Evolutionary conservation across 2,113 vertebrate genomes (phyloP), one percentile per base, ranked within the genome.

Genomic region (Poeciliopsis turrubarensis): DNA sequence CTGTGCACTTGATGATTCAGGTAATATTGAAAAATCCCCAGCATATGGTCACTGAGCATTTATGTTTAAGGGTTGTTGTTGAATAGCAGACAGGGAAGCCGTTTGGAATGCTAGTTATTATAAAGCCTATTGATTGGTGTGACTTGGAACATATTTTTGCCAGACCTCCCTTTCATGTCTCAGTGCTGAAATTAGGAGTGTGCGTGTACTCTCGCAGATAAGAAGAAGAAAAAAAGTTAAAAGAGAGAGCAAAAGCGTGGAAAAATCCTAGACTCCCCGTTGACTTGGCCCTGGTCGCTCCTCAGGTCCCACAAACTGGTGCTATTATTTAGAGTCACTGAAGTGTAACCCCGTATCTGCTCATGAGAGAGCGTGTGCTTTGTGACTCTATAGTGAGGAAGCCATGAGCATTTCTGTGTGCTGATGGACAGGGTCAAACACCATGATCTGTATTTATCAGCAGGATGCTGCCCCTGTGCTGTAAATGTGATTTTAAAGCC

Each of bases 401-500:
- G 69, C 77, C 70, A 77, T 12, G 19, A 85, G 78, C 79, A 70
- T 89, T 87, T 66, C 82, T 77, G 69, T 73, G 86, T 71, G 71
- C 84, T 90, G 91, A 93, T 82, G 88, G 92, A 93, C 91, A 85
- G 89, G 92, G 89, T 93, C 91, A 89, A 92, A 93, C 85, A 94
- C 89, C 89, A 86, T 87, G 88, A 92, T 92, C 90, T 91, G 91
- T 93, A 90, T 90, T 93, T 91, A 93, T 91, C 89, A 87, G 88
- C 78, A 63, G 89, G 89, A 84, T 87, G 77, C 90, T 87, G 89
- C 80, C 91, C 86, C 87, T 83, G 84, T 82, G 89, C 89, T 92
- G 91, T 91, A 93, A 92, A 93, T 91, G 91, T 86, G 89, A 91
- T 90, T 93, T 87, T 89, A 92, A 92, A 92, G 87, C 91, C 89